phyloP scores from a whole-genome alignment of 1,140 invertebrate genomes.

The Plectrocnemia conspersa region DNA sequence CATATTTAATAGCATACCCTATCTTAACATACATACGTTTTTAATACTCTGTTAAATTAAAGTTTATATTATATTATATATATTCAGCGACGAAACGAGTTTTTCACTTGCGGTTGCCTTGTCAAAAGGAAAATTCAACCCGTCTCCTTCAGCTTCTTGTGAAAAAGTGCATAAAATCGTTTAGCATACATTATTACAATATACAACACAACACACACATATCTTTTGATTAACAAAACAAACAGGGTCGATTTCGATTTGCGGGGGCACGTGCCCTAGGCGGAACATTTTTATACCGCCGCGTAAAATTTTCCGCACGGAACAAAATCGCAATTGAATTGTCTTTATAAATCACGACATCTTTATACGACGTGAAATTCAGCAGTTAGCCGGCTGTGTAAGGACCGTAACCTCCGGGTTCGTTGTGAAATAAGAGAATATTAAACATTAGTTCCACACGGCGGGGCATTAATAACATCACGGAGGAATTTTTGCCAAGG shows the following conservation, averaged over 20 bases:
- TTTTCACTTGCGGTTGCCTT: slow-evolving; percentile 9
- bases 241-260: too few species aligned
- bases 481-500: slow-evolving; percentile 22
- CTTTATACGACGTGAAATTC: slow-evolving; percentile 24
- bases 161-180: slow-evolving; percentile 14
- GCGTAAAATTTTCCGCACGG: too few species aligned
- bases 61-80: too few species aligned
- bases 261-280: too few species aligned
- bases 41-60: too few species aligned
- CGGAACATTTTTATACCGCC: too few species aligned
- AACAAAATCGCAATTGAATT: slow-evolving; percentile 15
- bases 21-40: too few species aligned
- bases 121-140: slow-evolving; percentile 20
- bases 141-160: slow-evolving; percentile 17
- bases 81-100: too few species aligned
- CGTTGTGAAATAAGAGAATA: slow-evolving; percentile 31
- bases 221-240: too few species aligned
- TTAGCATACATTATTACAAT: too few species aligned
- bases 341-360: slow-evolving; percentile 23
- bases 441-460: slow-evolving; percentile 35
- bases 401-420: slow-evolving; percentile 4
- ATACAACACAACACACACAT: too few species aligned
- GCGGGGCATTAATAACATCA: slow-evolving; percentile 34
- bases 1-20: too few species aligned
- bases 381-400: slow-evolving; percentile 6